Evolutionary conservation across 2,113 vertebrate genomes (phyloP).

Genomic region (Plecturocebus donacophilus): DNA sequence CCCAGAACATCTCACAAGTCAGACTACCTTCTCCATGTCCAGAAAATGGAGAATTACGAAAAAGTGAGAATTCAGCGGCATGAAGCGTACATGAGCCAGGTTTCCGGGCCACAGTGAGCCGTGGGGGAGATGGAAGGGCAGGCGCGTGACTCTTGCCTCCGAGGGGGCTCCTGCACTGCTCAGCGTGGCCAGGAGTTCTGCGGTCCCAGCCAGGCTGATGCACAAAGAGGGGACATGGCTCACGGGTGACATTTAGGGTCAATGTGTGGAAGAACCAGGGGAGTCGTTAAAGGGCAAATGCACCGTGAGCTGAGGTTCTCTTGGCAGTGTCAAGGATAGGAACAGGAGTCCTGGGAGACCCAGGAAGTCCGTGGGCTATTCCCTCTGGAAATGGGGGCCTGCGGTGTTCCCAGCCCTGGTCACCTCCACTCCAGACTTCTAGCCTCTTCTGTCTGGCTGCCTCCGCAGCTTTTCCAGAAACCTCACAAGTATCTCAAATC

Average conservation of each 20-base stretch:
- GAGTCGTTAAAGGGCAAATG: accelerated
- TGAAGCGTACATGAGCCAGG: accelerated
- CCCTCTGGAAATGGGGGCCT: accelerated
- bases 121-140: accelerated
- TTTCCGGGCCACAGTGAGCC: accelerated
- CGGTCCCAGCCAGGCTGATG: accelerated
- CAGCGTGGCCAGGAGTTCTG: neutral
- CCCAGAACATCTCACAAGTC: accelerated
- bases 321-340: accelerated
- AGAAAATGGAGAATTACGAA: accelerated
- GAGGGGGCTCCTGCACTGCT: too few species aligned
- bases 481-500: neutral
- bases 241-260: accelerated
- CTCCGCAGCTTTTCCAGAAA: neutral
- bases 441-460: neutral
- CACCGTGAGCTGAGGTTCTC: accelerated
- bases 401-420: accelerated
- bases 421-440: neutral
- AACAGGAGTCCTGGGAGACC: accelerated
- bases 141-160: accelerated
- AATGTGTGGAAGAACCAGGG: accelerated
- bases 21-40: accelerated
- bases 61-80: too few species aligned
- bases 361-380: accelerated
- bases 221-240: neutral